phyloP scores from a whole-genome alignment of 2,797 vertebrate genomes.

The Scolopax bukidnonensis region DNA sequence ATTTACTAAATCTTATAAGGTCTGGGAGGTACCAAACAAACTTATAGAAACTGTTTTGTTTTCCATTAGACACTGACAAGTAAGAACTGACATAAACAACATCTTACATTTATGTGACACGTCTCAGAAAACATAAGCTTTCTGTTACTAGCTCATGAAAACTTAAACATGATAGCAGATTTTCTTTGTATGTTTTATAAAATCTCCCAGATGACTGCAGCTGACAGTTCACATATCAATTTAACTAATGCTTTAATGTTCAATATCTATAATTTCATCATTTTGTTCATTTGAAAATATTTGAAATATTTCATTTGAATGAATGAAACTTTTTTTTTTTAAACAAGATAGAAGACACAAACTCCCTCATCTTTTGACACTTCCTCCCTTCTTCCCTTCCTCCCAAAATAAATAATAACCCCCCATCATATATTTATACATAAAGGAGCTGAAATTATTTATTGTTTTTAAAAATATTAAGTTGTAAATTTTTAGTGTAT shows the following conservation, averaged over 20 bases:
- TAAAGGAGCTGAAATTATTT: background rate
- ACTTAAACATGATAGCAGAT: background rate
- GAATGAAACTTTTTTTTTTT: background rate
- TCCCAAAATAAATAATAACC: background rate
- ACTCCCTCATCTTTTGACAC: rapidly evolving
- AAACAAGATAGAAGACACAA: background rate
- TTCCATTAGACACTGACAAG: background rate
- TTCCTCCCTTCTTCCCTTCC: background rate
- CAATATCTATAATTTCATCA: background rate
- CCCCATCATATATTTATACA: background rate
- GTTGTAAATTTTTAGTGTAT: background rate
- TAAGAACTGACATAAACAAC: background rate
- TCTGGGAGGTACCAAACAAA: background rate
- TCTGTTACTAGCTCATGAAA: background rate
- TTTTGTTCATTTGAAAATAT: background rate
- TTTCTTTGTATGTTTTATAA: background rate
- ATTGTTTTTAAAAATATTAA: background rate
- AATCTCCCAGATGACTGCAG: background rate
- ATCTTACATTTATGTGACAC: background rate
- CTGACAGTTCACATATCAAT: background rate
- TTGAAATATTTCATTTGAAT: background rate
- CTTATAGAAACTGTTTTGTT: background rate
- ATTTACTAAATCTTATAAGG: background rate
- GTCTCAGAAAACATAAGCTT: background rate
- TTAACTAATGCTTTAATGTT: background rate